Percentiles rank a stretch among this genome's conserved stretches.
Conservation (phyloP, 1,140 invertebrate genomes). For the Steinernema feltiae region DNA sequence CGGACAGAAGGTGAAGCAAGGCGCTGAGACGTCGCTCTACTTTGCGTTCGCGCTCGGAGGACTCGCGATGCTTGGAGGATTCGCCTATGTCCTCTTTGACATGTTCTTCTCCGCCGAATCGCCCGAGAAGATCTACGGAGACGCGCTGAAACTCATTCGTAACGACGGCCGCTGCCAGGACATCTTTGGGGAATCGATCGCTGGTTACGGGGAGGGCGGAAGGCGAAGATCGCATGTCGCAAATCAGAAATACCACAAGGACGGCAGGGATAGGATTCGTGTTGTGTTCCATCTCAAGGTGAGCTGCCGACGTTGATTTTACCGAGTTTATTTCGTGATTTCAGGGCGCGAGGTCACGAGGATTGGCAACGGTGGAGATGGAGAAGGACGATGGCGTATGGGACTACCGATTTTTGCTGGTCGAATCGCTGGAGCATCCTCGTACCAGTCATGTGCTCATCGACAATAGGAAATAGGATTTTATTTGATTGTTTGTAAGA, state of each 20-base stretch:
- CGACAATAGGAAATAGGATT: slow-evolving; percentile 51
- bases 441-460: slow-evolving; percentile 42
- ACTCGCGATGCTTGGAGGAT: slow-evolving; percentile 35
- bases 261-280: slow-evolving; percentile 49
- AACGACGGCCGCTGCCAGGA: slow-evolving; percentile 47
- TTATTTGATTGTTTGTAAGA: too few relatives aligned
- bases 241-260: slow-evolving; percentile 45
- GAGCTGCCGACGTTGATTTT: background rate
- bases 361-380: slow-evolving; percentile 45
- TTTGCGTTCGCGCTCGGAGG: slow-evolving; percentile 21
- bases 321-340: slow-evolving; percentile 24
- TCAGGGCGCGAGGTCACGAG: slow-evolving; percentile 38
- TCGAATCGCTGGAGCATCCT: slow-evolving; percentile 37
- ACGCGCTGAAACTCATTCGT: slow-evolving; percentile 47
- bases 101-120: slow-evolving; percentile 50
- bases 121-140: slow-evolving; percentile 46
- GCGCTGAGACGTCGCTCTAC: slow-evolving; percentile 51
- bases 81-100: slow-evolving; percentile 43
- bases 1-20: slow-evolving; percentile 42
- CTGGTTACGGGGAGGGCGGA: slow-evolving; percentile 47
- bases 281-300: slow-evolving; percentile 46
- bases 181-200: slow-evolving; percentile 43
- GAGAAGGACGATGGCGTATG: slow-evolving; percentile 49
- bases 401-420: slow-evolving; percentile 50
- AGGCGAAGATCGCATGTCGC: slow-evolving; percentile 47